Conservation (phyloP, 2,888 invertebrate species). For the Hyposoter didymator region DNA sequence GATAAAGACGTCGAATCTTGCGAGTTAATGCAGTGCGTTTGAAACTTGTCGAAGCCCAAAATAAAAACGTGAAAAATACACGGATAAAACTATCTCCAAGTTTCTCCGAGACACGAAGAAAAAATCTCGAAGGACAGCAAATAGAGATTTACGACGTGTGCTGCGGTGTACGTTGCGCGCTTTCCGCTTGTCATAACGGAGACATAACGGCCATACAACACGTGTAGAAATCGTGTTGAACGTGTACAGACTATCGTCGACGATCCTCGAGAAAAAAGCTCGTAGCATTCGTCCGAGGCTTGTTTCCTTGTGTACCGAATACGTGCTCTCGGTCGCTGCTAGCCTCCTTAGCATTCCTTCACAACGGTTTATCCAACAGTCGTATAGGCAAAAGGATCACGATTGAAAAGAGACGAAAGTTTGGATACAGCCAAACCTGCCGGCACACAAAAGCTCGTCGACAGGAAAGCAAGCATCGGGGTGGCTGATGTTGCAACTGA, state of each 20-base stretch:
- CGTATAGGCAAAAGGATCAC: constrained; percentile 62
- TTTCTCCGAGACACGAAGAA: constrained; percentile 27
- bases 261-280: constrained; percentile 53
- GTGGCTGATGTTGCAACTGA: constrained; percentile 52
- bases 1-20: constrained; percentile 37
- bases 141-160: constrained; percentile 39
- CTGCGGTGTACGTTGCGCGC: constrained; percentile 25
- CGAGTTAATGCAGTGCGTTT: constrained; percentile 27
- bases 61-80: constrained; percentile 2
- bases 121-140: constrained; percentile 15
- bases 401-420: constrained; percentile 56
- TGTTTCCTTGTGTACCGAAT: constrained; percentile 23
- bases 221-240: constrained; percentile 50
- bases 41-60: constrained; percentile 30
- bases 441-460: constrained; percentile 43
- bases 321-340: constrained; percentile 4
- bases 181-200: constrained; percentile 45
- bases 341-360: constrained; percentile 10
- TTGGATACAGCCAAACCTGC: constrained; percentile 23
- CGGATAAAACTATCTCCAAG: constrained; percentile 4
- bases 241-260: constrained; percentile 56
- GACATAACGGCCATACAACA: constrained; percentile 30
- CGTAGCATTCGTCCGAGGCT: constrained; percentile 40
- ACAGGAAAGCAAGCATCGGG: constrained; percentile 55
- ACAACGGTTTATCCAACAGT: neutral